Evolutionary conservation across 2,113 vertebrate species (phyloP), one percentile per base, ranked within the genome.

Genomic region (Caracal caracal): DNA sequence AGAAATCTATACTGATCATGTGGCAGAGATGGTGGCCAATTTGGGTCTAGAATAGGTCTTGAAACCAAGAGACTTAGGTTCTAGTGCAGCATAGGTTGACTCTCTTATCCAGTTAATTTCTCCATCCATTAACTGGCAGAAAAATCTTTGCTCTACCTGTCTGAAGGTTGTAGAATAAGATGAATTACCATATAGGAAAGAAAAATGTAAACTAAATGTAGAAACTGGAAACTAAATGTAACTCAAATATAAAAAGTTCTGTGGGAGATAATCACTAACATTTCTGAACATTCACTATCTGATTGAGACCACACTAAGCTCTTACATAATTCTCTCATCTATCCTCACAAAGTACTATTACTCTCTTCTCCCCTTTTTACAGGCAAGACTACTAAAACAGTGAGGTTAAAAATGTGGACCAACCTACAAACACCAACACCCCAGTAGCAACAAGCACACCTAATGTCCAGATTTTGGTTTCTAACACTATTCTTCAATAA

Each of bases 201-300:
- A 89, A n/a, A n/a, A n/a, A n/a, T 49, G n/a, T 56, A 83, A 61
- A 87, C 59, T 89, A 89, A 95, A 79, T 37, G 78, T 95, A 51
- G n/a, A n/a, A n/a, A n/a, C n/a, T 49, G n/a, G 65, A 83, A 61
- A 87, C 59, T 89, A 89, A 95, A 79, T 37, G 78, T 95, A 51
- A 30, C 16, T 82, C 43, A 91, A 59, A 82, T 47, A 51, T 20
- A n/a, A 86, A 85, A 94, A 63, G 11, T 37, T 88, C 24, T 63
- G 47, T 40, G 4, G n/a, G 35, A 91, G 80, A 81, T 40, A 33
- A 71, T 90, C 47, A 85, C 10, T 80, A 82, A 63, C 13, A 30
- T 43, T 88, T 90, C 37, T 68, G 33, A 75, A 30, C 17, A n/a
- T 47, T 84, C 37, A 79, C 17, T 82, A 3, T 75, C 24, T 75